phyloP scores from a whole-genome alignment of 2,888 invertebrate genomes.

The Leptopilina drosophilae region DNA sequence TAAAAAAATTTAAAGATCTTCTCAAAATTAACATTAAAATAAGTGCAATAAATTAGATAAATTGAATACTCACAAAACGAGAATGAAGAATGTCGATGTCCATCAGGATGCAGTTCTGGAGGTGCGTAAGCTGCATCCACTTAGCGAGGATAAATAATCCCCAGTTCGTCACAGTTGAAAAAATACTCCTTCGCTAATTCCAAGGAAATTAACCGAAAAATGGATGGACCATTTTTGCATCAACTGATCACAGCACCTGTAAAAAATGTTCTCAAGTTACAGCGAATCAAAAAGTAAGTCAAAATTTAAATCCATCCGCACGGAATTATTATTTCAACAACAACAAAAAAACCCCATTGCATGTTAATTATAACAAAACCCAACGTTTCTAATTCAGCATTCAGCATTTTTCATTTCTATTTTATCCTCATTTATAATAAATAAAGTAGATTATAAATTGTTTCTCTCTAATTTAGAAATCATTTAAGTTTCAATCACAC shows the following conservation, averaged over 20 bases:
- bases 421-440: no score
- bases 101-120: slow-evolving; percentile 32
- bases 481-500: slow-evolving; percentile 13
- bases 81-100: slow-evolving; percentile 14
- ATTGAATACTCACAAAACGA: background rate
- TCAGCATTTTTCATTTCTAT: no score
- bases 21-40: background rate
- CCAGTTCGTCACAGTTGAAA: slow-evolving; percentile 14
- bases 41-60: background rate
- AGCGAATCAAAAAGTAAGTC: slow-evolving; percentile 73
- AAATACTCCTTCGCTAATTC: slow-evolving; percentile 5
- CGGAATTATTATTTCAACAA: no score
- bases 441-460: background rate
- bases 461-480: background rate
- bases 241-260: slow-evolving; percentile 69
- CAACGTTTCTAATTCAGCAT: background rate
- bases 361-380: background rate
- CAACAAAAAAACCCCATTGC: background rate
- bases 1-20: background rate
- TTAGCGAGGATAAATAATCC: background rate
- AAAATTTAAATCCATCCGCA: no score
- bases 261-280: slow-evolving; percentile 71
- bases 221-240: slow-evolving; percentile 71
- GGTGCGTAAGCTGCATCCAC: slow-evolving; percentile 28
- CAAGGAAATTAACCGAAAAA: slow-evolving; percentile 49